Evolutionary conservation across 2,113 vertebrate species (phyloP).

Genomic region (Urocynchramus pylzowi): DNA sequence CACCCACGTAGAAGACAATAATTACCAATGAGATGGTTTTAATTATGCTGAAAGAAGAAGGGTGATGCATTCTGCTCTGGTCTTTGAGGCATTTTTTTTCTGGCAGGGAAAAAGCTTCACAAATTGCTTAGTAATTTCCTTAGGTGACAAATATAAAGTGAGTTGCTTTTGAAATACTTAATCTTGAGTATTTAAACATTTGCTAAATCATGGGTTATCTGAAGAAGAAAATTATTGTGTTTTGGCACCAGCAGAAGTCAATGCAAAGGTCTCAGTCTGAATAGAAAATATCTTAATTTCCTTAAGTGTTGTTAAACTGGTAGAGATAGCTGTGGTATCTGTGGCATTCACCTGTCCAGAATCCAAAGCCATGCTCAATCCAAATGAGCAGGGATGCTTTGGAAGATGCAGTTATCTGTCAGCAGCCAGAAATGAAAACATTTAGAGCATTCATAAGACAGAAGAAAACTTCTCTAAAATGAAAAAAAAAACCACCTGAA

Average conservation of each 20-base stretch:
- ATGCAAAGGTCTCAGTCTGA: not conserved
- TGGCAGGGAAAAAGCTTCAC: not conserved
- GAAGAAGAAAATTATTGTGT: not conserved
- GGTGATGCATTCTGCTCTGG: not conserved
- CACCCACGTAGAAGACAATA: slow-evolving; percentile 26
- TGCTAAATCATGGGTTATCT: not conserved
- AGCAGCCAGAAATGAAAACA: not conserved
- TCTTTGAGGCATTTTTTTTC: not conserved
- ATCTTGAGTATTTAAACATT: not conserved
- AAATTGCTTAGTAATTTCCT: not conserved
- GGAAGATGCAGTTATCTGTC: not conserved
- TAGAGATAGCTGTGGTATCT: not conserved
- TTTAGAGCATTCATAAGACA: not conserved
- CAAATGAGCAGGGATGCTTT: not conserved
- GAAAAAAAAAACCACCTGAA: not conserved
- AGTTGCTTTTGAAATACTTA: not conserved
- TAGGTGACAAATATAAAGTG: not conserved
- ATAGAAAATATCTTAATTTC: not conserved
- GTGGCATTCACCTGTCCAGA: not conserved
- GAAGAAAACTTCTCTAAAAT: not conserved
- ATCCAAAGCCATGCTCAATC: not conserved
- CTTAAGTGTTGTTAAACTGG: not conserved
- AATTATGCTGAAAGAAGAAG: slow-evolving; percentile 9
- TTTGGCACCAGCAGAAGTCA: not conserved
- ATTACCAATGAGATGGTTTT: slow-evolving; percentile 12